Percentiles rank a stretch among this genome's conserved stretches.
phyloP scores from a whole-genome alignment of 2,888 invertebrate species.

The Pandemis cinnamomeana region DNA sequence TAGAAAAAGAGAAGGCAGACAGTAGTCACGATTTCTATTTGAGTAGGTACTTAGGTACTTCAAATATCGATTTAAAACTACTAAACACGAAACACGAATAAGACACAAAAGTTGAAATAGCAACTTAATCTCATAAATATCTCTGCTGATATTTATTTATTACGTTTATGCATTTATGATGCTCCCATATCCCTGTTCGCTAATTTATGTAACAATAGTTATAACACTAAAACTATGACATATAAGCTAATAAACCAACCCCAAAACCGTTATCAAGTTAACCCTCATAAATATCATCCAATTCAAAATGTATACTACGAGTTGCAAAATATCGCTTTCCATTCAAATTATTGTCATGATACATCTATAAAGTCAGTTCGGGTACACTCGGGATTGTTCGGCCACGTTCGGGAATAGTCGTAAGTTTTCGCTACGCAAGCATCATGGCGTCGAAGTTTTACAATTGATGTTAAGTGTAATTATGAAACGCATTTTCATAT shows the following conservation, averaged over 20 bases:
- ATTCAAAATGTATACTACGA: slow-evolving; percentile 69
- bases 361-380: slow-evolving; percentile 33
- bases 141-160: not conserved
- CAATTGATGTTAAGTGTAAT: not conserved
- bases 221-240: slow-evolving; percentile 46
- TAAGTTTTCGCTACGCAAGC: slow-evolving; percentile 14
- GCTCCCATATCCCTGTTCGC: not conserved
- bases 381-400: slow-evolving; percentile 9
- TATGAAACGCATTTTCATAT: not conserved
- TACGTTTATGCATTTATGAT: not conserved
- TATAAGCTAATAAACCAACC: slow-evolving; percentile 65
- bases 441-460: slow-evolving; percentile 8
- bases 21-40: too few species aligned
- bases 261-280: slow-evolving; percentile 71
- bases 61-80: too few species aligned
- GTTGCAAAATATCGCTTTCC: slow-evolving; percentile 64
- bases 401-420: slow-evolving; percentile 14
- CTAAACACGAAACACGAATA: not conserved
- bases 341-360: slow-evolving; percentile 60
- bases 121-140: not conserved
- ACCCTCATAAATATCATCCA: slow-evolving; percentile 73
- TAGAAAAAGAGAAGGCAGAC: too few species aligned
- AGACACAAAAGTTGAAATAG: too few species aligned
- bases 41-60: too few species aligned
- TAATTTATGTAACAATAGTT: slow-evolving; percentile 17